Conservation (phyloP, 1,140 invertebrate species). For the Charaxes varanes region DNA sequence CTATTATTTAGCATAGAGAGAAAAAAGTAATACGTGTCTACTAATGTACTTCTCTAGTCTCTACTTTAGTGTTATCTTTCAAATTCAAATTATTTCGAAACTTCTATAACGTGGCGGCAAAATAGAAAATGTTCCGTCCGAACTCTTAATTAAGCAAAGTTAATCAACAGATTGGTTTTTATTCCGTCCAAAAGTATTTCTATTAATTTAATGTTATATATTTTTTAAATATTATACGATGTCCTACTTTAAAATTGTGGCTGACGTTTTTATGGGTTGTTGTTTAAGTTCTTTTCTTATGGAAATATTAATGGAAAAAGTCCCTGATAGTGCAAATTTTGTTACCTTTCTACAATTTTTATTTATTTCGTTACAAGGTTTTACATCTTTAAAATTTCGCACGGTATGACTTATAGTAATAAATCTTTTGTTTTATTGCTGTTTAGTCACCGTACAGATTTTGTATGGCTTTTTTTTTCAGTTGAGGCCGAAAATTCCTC, state of each 20-base stretch:
- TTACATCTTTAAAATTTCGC: conserved; percentile 41
- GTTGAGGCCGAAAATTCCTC: conserved; percentile 53
- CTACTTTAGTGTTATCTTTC: too few relatives aligned
- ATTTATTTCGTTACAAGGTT: conserved; percentile 48
- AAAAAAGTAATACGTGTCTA: too few relatives aligned
- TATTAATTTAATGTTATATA: too few relatives aligned
- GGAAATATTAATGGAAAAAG: conserved; percentile 58
- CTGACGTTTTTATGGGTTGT: conserved; percentile 52
- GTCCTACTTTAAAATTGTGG: conserved; percentile 27
- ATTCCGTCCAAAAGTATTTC: conserved; percentile 3
- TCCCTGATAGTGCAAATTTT: conserved; percentile 47
- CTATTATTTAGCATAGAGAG: too few relatives aligned
- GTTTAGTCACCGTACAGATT: neutral
- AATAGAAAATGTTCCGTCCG: too few relatives aligned
- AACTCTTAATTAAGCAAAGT: too few relatives aligned
- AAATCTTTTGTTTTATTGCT: neutral
- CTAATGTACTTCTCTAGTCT: too few relatives aligned
- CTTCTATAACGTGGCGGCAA: too few relatives aligned
- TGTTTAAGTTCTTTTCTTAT: conserved; percentile 57
- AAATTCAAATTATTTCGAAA: too few relatives aligned
- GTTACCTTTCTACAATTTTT: conserved; percentile 58
- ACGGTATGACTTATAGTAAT: conserved; percentile 27
- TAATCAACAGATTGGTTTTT: neutral
- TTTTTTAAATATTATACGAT: conserved; percentile 28
- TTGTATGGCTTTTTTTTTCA: conserved; percentile 33